Conservation (phyloP, 2,113 vertebrate species). For the Okapia johnstoni region DNA sequence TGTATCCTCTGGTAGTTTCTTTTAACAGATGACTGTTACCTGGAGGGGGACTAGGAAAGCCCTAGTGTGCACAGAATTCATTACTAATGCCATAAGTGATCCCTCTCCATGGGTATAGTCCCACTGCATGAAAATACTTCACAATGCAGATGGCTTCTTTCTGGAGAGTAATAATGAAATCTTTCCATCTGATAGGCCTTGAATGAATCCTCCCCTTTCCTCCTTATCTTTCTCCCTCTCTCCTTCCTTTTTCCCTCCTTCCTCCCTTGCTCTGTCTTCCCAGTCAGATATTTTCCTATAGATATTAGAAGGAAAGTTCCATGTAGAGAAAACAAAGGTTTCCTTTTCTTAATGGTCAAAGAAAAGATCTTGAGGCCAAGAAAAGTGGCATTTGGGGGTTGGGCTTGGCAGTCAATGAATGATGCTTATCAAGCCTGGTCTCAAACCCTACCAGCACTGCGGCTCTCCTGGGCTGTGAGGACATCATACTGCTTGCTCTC, state of each 20-base stretch:
- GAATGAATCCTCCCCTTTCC: background rate
- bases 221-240: background rate
- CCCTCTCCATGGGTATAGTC: background rate
- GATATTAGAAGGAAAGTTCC: background rate
- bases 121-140: background rate
- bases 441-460: background rate
- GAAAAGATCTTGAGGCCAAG: background rate
- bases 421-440: rapidly evolving
- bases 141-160: background rate
- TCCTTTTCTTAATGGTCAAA: background rate
- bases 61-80: background rate
- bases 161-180: background rate
- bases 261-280: background rate
- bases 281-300: background rate
- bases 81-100: background rate
- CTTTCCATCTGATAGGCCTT: background rate
- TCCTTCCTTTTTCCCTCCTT: background rate
- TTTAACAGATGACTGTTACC: background rate
- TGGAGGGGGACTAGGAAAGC: background rate
- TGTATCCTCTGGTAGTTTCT: background rate
- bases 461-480: background rate
- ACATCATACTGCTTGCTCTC: background rate
- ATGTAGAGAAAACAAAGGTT: background rate
- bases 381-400: background rate
- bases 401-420: background rate